Base-by-base conservation (phyloP, 2,113 vertebrate species). In the Orthochromis indermauri region DNA sequence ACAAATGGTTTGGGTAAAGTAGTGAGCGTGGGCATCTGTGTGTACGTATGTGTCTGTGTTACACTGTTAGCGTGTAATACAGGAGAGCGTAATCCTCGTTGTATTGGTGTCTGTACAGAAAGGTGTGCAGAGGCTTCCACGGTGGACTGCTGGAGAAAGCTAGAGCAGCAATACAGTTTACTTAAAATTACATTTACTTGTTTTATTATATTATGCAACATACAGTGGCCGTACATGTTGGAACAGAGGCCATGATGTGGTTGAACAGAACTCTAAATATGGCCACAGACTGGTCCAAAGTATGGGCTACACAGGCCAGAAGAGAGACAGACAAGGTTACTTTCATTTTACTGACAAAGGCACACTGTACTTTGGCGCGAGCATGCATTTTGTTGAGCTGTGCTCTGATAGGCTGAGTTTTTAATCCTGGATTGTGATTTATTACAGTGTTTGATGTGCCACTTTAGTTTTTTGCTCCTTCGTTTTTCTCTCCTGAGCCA, bases 11-110 rank as follows among this genome's bases (percentile, higher is more conserved):
- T 91, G 89, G 92, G 90, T 91, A 83, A 55, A 91, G 79, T 85
- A 91, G 88, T 92, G 89, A 91, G 89, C 87, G 90, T 92, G 91
- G 90, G 81, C 88, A 86, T 94, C 86, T 86, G 49, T 94, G 90
- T 95, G 90, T 95, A 85, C 91, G 82, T 88, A 83, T 94, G 85
- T 94, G 93, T 93, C 91, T 88, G 93, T 94, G 93, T 91, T 93
- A 93, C 94, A 94, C 94, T 88, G 82, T 81, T 90, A 91, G 89
- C 28, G 92, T 94, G 92, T 93, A 92, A 94, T 78, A 61, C 94
- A 82, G 86, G 66, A 91, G 86, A 79, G 84, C 82, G 86, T 81
- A 89, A 86, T 79, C 55, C 35, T 87, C 57, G 90, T 85, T 91
- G 91, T 86, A 82, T 84, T 84, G 83, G 91, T 89, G 85, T 94